Evolutionary conservation across 1,140 invertebrate species (phyloP), one percentile per base, ranked within the genome.

Genomic region (Odontomachus brunneus): DNA sequence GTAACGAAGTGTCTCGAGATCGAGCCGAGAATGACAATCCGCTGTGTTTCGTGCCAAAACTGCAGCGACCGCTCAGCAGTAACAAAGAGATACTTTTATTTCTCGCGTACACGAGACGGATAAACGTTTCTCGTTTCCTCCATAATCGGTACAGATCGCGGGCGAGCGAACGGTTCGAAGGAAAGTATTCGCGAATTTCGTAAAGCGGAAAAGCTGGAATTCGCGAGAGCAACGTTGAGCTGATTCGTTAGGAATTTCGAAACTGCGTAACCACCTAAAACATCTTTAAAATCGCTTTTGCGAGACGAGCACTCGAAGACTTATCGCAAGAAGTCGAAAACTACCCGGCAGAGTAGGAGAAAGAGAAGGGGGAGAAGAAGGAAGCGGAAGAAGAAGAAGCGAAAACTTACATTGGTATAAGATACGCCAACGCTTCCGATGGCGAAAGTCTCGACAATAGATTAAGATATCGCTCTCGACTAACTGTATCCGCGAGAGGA

Each of bases 121-220:
- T 62, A 86, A 81, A 71, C 62, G 57, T 84, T 73, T 44, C 38
- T 44, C 9, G 38, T 44, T 60, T 82, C 12, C 26, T 24, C 44
- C 67, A 67, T 60, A 82, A 73, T 84, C 69, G 75, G 29, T 53
- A 14, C 29, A 57, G 48, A 80, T 71, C 67, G 62, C 49, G 48
- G 75, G 71, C 55, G 55, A 11, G 11, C 15, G 53, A 22, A 53
- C 63, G 82, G 80, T 84, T 53, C 62, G 55, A 59, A 24, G 73
- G 53, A 66, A 83, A 78, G 65, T 78, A 78, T 84, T 85, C 63
- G 19, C 72, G 82, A 78, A 78, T 85, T 72, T 15, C 73, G 72
- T 83, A 83, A 83, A 72, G 19, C 44, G 44, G 19, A 51, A 29
- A 65, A 62, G 29, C 53, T 51, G 57, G 72, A 76, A 83, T 83